Percentiles rank a stretch among this genome's conserved stretches.
Evolutionary conservation across 1,140 invertebrate species (phyloP).

Genomic region (Maconellicoccus hirsutus): DNA sequence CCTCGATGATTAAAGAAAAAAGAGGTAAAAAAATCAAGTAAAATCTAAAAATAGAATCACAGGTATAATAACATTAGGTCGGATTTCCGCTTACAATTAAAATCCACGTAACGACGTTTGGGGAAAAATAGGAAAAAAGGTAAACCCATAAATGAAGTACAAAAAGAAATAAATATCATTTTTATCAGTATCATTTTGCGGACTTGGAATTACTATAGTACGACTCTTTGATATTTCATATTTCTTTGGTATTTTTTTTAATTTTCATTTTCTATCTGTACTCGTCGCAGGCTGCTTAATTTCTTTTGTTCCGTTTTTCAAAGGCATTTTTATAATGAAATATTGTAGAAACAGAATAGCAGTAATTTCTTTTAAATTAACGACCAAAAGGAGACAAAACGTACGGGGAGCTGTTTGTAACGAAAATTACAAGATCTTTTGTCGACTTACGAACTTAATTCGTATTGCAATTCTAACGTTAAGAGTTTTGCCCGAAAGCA

Average conservation of each 20-base stretch:
- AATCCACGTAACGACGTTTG: too few relatives aligned
- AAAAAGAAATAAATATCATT: neutral
- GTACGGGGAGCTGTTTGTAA: neutral
- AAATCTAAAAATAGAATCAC: too few relatives aligned
- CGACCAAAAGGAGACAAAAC: neutral
- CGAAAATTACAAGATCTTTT: conserved; percentile 16
- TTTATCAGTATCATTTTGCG: neutral
- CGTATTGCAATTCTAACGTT: conserved; percentile 7
- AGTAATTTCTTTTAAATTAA: conserved; percentile 23
- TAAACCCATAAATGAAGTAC: too few relatives aligned
- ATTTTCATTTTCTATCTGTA: conserved; percentile 1
- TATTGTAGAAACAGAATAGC: conserved; percentile 16
- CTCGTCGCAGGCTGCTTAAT: conserved; percentile 10
- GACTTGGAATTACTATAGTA: too few relatives aligned
- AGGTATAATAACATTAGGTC: too few relatives aligned
- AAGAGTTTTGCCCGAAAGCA: neutral
- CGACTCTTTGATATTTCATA: neutral
- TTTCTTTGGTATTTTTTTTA: conserved; percentile 6
- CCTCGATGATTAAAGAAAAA: too few relatives aligned
- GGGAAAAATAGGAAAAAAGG: too few relatives aligned
- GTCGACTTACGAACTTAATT: conserved; percentile 15
- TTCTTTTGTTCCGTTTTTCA: conserved; percentile 18
- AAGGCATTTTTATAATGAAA: conserved; percentile 20
- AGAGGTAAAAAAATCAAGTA: too few relatives aligned
- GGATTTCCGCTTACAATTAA: too few relatives aligned